Conservation (phyloP, 2,888 invertebrate species). For the Noctuana brunneofusca region DNA sequence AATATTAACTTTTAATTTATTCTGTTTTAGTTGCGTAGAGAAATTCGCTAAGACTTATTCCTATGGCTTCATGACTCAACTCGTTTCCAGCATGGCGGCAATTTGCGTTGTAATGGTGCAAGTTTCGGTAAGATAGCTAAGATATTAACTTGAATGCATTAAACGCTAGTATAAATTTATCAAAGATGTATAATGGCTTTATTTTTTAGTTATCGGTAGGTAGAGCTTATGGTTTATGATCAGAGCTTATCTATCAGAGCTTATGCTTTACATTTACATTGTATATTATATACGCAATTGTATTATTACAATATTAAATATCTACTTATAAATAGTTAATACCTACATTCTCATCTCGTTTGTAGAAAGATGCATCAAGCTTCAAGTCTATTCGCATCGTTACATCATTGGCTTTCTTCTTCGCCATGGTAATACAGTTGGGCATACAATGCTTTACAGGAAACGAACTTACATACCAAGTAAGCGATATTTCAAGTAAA, state of each 20-base stretch:
- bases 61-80: conserved; percentile 77
- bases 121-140: conserved; percentile 68
- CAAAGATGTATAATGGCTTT: conserved; percentile 16
- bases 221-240: too few species aligned
- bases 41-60: conserved; percentile 71
- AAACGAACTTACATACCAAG: conserved; percentile 70
- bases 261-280: too few species aligned
- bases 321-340: too few species aligned
- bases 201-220: too few species aligned
- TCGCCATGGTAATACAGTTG: conserved; percentile 72
- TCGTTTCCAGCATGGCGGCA: conserved; percentile 75
- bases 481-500: conserved; percentile 41
- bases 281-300: too few species aligned
- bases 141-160: conserved; percentile 1
- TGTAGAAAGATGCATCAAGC: conserved; percentile 72
- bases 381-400: conserved; percentile 66
- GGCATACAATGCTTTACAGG: conserved; percentile 74
- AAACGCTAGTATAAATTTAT: conserved; percentile 15
- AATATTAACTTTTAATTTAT: neutral
- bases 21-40: conserved; percentile 67
- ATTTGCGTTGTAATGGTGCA: conserved; percentile 80
- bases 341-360: neutral
- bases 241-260: too few species aligned
- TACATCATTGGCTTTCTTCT: conserved; percentile 73
- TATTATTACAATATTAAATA: too few species aligned